Evolutionary conservation across 2,797 vertebrate genomes (phyloP).

Genomic region (Sebastes wilsoni): DNA sequence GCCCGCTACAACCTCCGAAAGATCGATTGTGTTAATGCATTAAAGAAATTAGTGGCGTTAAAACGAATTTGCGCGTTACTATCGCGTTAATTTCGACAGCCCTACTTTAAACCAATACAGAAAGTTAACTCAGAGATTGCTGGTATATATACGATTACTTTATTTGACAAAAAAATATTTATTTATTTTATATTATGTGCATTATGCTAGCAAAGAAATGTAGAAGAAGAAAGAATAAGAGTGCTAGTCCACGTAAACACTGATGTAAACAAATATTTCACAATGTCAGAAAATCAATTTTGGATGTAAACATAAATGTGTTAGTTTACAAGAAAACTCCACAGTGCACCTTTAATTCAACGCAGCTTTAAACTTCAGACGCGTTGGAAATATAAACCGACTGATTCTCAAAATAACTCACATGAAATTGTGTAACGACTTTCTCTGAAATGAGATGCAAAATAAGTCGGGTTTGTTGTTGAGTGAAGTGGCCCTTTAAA

Average conservation of each 20-base stretch:
- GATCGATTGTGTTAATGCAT: too few relatives aligned
- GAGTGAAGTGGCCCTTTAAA: slow-evolving; percentile 44
- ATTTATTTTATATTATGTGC: too few relatives aligned
- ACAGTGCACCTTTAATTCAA: not conserved
- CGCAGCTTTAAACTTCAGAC: not conserved
- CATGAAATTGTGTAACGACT: not conserved
- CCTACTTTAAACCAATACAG: too few relatives aligned
- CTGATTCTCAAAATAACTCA: not conserved
- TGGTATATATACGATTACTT: not conserved
- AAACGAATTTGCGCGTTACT: too few relatives aligned
- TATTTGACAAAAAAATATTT: too few relatives aligned
- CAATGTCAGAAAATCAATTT: not conserved
- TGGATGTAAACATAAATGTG: not conserved
- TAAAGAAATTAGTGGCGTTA: too few relatives aligned
- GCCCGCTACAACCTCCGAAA: too few relatives aligned
- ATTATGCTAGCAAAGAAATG: not conserved
- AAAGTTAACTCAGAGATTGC: not conserved
- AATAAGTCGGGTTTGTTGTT: slow-evolving; percentile 37
- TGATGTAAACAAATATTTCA: not conserved
- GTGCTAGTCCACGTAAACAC: not conserved
- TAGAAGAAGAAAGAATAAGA: not conserved
- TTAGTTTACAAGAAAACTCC: not conserved
- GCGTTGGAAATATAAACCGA: not conserved
- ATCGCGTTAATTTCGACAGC: too few relatives aligned
- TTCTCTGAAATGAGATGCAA: not conserved